These are phyloP conservation scores for Tanaodytes sp. DNA, from an alignment of 2,888 invertebrate species.

Conservation along the genomic window DNA sequence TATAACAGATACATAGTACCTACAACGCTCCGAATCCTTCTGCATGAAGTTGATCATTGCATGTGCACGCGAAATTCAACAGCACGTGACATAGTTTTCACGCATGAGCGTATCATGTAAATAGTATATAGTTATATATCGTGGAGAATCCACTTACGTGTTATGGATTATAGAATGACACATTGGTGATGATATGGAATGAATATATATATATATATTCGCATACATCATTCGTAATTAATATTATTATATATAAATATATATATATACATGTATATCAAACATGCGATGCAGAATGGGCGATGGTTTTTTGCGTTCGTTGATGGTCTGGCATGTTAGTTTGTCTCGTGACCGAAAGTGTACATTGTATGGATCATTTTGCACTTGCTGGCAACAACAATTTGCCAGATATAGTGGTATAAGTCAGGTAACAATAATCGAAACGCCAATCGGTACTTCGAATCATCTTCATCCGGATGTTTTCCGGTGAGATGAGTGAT, in stretches of 20 bases:
- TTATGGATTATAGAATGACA: conserved; percentile 55
- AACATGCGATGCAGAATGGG: conserved; percentile 55
- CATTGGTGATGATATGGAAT: conserved; percentile 48
- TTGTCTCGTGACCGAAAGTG: conserved; percentile 41
- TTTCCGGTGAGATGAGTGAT: no score
- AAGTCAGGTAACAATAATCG: no score
- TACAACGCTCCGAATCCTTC: conserved; percentile 57
- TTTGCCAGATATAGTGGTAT: no score
- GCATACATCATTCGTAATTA: no score
- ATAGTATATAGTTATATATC: conserved; percentile 43
- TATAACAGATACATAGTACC: conserved; percentile 41
- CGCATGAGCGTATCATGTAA: conserved; percentile 60
- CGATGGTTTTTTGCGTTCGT: conserved; percentile 54
- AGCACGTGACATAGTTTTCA: conserved; percentile 64
- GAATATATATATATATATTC: conserved; percentile 44
- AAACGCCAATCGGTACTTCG: no score
- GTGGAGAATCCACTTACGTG: conserved; percentile 49
- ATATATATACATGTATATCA: conserved; percentile 48
- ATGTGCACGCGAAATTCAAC: conserved; percentile 65
- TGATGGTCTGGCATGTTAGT: conserved; percentile 56
- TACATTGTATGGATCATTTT: conserved; percentile 50
- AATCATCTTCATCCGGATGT: no score
- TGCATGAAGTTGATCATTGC: conserved; percentile 64
- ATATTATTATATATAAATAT: no score
- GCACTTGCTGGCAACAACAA: no score